A percentile compares a stretch with the other conserved stretches of the same genome.
These are phyloP conservation scores for Arrhamphus sclerolepis DNA, from an alignment of 2,797 vertebrate genomes.

Conservation along the genomic window DNA sequence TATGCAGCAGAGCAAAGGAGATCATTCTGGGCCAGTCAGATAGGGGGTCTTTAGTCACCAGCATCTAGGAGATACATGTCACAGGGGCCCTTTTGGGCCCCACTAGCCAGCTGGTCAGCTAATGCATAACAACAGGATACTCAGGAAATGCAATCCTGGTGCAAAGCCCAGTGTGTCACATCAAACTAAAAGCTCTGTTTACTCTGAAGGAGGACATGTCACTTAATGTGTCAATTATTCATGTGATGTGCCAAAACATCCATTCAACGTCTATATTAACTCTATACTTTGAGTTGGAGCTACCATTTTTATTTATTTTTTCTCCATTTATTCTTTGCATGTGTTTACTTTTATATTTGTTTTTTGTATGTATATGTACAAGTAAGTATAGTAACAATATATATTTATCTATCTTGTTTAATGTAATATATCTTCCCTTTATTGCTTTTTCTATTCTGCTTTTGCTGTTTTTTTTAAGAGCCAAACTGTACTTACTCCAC, in stretches of 20 bases:
- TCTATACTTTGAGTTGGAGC: constrained; percentile 8
- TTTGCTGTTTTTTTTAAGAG: too few relatives aligned
- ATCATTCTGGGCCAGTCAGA: constrained; percentile 68
- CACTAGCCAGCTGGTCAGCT: constrained; percentile 60
- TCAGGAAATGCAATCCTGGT: constrained; percentile 54
- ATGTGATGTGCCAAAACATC: constrained; percentile 42
- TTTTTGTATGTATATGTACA: too few relatives aligned
- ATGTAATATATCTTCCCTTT: too few relatives aligned
- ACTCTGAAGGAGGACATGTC: constrained; percentile 50
- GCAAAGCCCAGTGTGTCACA: constrained; percentile 66
- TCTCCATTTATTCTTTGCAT: too few relatives aligned
- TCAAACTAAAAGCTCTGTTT: constrained; percentile 37
- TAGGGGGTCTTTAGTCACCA: constrained; percentile 55
- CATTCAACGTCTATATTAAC: constrained; percentile 14
- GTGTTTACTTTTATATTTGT: too few relatives aligned
- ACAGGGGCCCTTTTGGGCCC: constrained; percentile 60
- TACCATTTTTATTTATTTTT: background rate
- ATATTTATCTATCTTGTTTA: too few relatives aligned
- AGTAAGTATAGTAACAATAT: too few relatives aligned
- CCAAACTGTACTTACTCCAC: too few relatives aligned
- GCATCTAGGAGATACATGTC: constrained; percentile 74
- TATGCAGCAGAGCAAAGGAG: constrained; percentile 68
- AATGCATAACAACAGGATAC: constrained; percentile 44
- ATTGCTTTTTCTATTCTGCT: too few relatives aligned
- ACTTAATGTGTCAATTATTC: constrained; percentile 65